Evolutionary conservation across 2,797 vertebrate genomes (phyloP), one percentile per base, ranked within the genome.

Genomic region (Picus viridis): DNA sequence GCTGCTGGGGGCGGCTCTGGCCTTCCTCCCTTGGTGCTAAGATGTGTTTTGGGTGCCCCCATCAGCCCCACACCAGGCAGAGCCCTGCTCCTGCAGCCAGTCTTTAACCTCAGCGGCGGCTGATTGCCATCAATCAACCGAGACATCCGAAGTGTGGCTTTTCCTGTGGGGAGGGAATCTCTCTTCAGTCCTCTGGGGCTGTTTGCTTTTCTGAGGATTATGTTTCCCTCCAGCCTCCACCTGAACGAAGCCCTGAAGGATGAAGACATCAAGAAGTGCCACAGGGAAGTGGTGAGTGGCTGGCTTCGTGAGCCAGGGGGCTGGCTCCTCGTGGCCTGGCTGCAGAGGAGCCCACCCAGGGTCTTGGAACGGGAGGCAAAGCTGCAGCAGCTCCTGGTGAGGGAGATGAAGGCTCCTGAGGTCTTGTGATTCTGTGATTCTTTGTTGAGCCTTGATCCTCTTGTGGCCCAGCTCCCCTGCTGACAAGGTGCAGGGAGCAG

Each of bases 241-340:
- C 94, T 97, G 93, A 95, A 92, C 0, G 97, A 98, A 84, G 72
- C 92, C 39, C 94, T 95, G 71, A 98, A 97, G 95, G 94, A 96
- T 36, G 96, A 97, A 75, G 97, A 98, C 72, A 91, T 97, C 83
- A 98, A 97, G 95, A 98, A 97, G 70, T 97, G 84, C 65, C 89
- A 93, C 34, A 84, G 86, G 75, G 97, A 97, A 94, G 95, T 94
- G 97, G 97, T 98, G 70, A 97, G 97, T 95, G 56, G 41, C 57
- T 26, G 68, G 54, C 32, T 71, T 73, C 1, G 0, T 12, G 59
- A 58, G 27, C 6, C 1, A 59, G 19, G 2, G 7, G 30, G 24
- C 39, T 74, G 65, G 11, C 26, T 32, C 2, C 0, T 20, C 67
- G 58, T 24, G 47, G 61, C 69, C 30, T 34, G 24, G 70, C 70